Percentiles rank a stretch among this genome's conserved stretches.
Conservation (phyloP, 2,888 invertebrate species). For the Leptinotarsa juncta region DNA sequence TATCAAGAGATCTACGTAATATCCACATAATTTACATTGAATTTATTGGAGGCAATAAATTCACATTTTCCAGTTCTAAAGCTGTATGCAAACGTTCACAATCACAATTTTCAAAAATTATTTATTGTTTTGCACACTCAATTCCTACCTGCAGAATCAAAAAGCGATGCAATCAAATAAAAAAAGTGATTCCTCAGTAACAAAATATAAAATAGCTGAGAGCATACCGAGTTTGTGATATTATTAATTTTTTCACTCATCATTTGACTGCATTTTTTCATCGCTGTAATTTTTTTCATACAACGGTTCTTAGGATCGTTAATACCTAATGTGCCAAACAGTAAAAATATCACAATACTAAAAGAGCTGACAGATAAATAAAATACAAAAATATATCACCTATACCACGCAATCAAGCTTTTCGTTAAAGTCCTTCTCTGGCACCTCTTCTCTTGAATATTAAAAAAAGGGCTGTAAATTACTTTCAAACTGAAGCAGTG, state of each 20-base stretch:
- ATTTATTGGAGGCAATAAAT: constrained; percentile 62
- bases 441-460: constrained; percentile 30
- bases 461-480: constrained; percentile 8
- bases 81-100: constrained; percentile 46
- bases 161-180: constrained; percentile 21
- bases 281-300: background rate
- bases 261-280: constrained; percentile 12
- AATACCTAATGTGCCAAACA: constrained; percentile 36
- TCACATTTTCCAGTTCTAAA: constrained; percentile 48
- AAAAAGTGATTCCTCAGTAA: background rate
- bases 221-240: constrained; percentile 15
- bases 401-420: constrained; percentile 26
- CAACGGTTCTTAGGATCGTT: background rate
- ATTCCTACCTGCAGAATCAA: constrained; percentile 28
- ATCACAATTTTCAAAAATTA: constrained; percentile 46
- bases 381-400: constrained; percentile 41
- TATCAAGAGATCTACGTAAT: constrained; percentile 63
- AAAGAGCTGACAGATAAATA: constrained; percentile 40
- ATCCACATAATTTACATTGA: constrained; percentile 67
- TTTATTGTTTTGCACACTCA: constrained; percentile 46
- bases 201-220: constrained; percentile 1
- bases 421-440: constrained; percentile 8
- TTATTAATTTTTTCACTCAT: background rate
- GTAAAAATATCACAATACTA: constrained; percentile 39
- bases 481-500: background rate